Percentiles rank a stretch among this genome's conserved stretches.
These are phyloP conservation scores for Ictalurus punctatus DNA, from an alignment of 2,113 vertebrate genomes.

Conservation along the genomic window DNA sequence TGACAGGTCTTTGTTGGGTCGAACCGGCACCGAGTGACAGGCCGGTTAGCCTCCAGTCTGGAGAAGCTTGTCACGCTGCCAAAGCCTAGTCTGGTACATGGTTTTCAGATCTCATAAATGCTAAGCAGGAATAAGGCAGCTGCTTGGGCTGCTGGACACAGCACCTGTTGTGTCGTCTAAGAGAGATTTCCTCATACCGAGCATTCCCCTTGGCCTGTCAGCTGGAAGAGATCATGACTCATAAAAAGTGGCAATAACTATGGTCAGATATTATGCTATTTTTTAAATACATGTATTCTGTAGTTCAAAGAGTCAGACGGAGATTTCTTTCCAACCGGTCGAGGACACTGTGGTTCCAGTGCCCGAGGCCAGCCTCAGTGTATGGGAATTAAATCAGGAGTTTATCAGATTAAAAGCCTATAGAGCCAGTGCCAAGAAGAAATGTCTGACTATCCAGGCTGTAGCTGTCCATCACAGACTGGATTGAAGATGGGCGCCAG, in stretches of 20 bases:
- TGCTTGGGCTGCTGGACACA: conserved; percentile 45
- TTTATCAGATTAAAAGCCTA: conserved; percentile 49
- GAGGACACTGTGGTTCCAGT: conserved; percentile 33
- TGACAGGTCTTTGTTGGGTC: conserved; percentile 47
- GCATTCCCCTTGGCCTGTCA: conserved; percentile 41
- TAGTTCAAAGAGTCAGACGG: neutral
- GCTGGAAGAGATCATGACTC: conserved; percentile 42
- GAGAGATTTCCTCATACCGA: conserved; percentile 45
- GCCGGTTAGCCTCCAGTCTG: conserved; percentile 55
- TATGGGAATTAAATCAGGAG: conserved; percentile 49
- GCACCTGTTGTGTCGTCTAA: conserved; percentile 46
- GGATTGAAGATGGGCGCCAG: conserved; percentile 18
- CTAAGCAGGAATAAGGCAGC: conserved; percentile 51
- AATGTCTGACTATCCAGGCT: conserved; percentile 5
- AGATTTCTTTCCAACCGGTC: neutral
- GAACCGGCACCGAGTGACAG: conserved; percentile 53
- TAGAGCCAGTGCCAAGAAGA: conserved; percentile 28
- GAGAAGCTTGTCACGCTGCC: conserved; percentile 53
- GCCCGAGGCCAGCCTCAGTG: conserved; percentile 5
- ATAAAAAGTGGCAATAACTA: conserved; percentile 29
- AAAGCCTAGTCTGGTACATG: conserved; percentile 48
- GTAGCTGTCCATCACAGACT: conserved; percentile 43
- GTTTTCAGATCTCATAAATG: conserved; percentile 58
- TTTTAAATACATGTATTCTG: neutral
- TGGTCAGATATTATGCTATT: neutral